Base-by-base conservation (phyloP, 2,797 vertebrate genomes). In the Anguilla pacifica region DNA sequence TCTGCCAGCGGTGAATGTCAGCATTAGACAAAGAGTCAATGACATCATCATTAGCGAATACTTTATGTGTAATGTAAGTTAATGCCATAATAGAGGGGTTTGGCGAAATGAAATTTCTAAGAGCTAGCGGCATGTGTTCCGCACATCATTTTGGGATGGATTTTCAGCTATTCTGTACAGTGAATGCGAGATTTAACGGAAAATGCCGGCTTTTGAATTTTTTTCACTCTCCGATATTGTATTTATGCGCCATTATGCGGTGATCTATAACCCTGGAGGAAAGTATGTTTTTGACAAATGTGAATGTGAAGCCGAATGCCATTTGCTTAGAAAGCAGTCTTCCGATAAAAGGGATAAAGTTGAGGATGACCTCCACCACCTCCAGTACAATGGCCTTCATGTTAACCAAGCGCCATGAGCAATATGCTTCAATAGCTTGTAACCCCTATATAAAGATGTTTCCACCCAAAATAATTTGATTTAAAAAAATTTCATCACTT, bases 21-120 rank as follows among this genome's bases (percentile, higher is more conserved):
- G 35, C 35, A 57, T 72, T 19, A 86, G 49, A 70, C 25, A 87
- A 43, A 84, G 53, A 84, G 70, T 57, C 49, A 74, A 74, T 35
- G 70, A 22, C 61, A 83, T 70, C 35, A 43, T n/a, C 64, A 77
- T 70, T 85, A 70, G 49, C 70, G 61, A 87, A 57, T 64, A 84
- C 83, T 77, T 49, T 43, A 49, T 77, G 79, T 49, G 79, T 82
- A 82, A 51, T 82, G 25, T 51, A n/a, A 82, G 39, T 82, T 82
- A 82, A 82, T 82, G 46, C 43, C n/a, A 51, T 49, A 82, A 49
- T 82, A 51, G 79, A 82, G 43, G 79, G 79, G 79, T 82, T 19
- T 46, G 1, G 10, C 46, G 79, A 25, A 51, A 5, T 49, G 79
- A 25, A 82, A 43, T 77, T 15, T 72, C 3, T 39, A 43, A 51